Percentiles rank a stretch among this genome's conserved stretches.
Conservation (phyloP, 2,113 vertebrate genomes). For the Phrynocephalus versicolor region DNA sequence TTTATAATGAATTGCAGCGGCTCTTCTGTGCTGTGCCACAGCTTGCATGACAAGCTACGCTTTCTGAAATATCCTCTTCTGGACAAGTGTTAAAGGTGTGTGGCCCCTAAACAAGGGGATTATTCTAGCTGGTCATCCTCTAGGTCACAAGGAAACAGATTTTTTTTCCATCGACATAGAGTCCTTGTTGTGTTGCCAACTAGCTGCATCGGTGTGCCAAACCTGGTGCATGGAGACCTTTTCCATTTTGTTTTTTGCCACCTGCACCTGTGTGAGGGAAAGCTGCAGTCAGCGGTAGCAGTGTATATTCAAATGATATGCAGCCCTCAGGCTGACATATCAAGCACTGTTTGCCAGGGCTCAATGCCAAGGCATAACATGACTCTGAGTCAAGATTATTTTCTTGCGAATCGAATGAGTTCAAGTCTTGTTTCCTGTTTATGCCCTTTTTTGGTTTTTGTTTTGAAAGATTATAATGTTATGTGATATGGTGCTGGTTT, state of each 20-base stretch:
- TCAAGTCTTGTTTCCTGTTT: neutral
- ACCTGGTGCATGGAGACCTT: neutral
- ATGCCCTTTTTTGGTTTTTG: rapidly evolving
- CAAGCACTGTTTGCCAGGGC: neutral
- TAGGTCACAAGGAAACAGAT: neutral
- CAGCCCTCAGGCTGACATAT: neutral
- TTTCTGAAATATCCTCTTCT: too few species aligned
- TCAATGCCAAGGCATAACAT: neutral
- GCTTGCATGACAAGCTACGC: too few species aligned
- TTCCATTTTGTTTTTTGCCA: neutral
- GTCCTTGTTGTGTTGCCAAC: neutral
- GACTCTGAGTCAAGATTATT: neutral
- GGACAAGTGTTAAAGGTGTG: too few species aligned
- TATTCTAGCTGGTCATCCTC: neutral
- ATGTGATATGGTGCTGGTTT: rapidly evolving
- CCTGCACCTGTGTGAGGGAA: neutral
- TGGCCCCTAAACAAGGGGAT: neutral
- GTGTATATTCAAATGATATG: neutral
- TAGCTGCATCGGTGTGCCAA: neutral
- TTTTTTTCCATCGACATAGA: neutral
- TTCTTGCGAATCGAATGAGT: neutral
- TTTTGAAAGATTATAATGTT: neutral
- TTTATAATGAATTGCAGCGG: too few species aligned
- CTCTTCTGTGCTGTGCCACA: too few species aligned
- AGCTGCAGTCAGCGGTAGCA: neutral